Evolutionary conservation across 2,113 vertebrate species (phyloP), one percentile per base, ranked within the genome.

Genomic region (Elgaria multicarinata): DNA sequence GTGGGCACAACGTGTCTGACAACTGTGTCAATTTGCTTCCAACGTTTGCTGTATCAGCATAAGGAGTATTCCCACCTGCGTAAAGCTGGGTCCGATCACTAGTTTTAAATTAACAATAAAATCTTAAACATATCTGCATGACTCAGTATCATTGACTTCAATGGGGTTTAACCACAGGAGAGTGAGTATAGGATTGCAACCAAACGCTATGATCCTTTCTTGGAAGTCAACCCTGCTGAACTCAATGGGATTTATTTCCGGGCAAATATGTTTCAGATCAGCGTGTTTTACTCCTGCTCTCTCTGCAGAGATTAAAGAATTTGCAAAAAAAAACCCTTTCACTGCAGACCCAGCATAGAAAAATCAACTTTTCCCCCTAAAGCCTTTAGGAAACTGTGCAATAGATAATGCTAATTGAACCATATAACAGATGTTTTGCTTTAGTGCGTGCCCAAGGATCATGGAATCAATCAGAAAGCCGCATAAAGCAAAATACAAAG

Each of bases 381-480:
- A 91, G 69, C 66, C 71, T 44, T 28, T 62, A 62, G 58, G 58
- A 62, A 1, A 36, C 85, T 77, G 53, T 85, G 67, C 0, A 0
- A 84, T 64, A 2, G 80, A 67, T 6, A 90, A 55, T 89, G 69
- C 31, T 88, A 93, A 93, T 78, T 75, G 90, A 28, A 67, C 6
- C 78, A 33, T 33, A 50, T 90, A 91, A 6, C 0, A 80, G 26
- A 0, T 33, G 20, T 46, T 92, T 91, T 89, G 1, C 2, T 88
- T 87, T 90, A n/a, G 0, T 86, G 6, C 78, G 0, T 77, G 10
- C 0, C 85, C 3, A 75, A 8, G 28, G 26, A 89, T 91, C 13
- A 72, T 71, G 74, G 88, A 79, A 67, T 22, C 4, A 90, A 9
- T 77, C 0, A 74, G 71, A 88, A 92, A 86, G 42, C 22, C 71